These are phyloP conservation scores for Hyperoplus lanceolatus DNA, from an alignment of 2,797 vertebrate species.

Conservation along the genomic window DNA sequence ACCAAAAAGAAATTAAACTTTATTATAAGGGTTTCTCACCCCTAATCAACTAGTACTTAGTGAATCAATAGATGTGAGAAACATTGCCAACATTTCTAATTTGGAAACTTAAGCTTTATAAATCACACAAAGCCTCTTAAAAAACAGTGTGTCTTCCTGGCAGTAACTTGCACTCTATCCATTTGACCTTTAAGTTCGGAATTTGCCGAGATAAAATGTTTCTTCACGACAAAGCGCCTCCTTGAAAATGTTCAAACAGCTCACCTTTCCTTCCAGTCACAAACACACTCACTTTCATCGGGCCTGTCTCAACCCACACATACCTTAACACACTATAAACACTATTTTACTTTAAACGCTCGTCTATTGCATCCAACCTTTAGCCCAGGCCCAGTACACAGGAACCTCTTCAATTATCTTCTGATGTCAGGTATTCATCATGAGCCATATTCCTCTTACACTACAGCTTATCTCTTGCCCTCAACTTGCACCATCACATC, in stretches of 20 bases:
- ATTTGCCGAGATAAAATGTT: constrained; percentile 45
- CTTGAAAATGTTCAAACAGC: constrained; percentile 30
- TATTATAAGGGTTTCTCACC: background rate
- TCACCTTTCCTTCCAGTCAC: constrained; percentile 12
- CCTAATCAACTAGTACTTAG: background rate
- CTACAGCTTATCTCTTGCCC: constrained; percentile 1
- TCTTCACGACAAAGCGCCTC: constrained; percentile 18
- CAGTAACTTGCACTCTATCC: constrained; percentile 26
- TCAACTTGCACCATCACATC: background rate
- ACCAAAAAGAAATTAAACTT: background rate
- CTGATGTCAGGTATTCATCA: constrained; percentile 6
- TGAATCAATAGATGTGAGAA: background rate
- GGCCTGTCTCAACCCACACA: background rate
- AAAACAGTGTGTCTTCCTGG: constrained; percentile 23
- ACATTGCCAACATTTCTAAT: background rate
- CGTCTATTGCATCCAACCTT: constrained; percentile 12
- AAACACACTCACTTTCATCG: background rate
- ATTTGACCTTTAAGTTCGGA: constrained; percentile 50
- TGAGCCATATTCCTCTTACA: background rate
- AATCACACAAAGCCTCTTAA: constrained; percentile 10
- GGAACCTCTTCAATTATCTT: background rate
- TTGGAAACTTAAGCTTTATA: background rate
- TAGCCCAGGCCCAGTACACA: background rate
- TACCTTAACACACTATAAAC: background rate
- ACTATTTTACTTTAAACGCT: constrained; percentile 1